Base-by-base conservation (phyloP, 2,113 vertebrate genomes). In the Epinephelus lanceolatus region DNA sequence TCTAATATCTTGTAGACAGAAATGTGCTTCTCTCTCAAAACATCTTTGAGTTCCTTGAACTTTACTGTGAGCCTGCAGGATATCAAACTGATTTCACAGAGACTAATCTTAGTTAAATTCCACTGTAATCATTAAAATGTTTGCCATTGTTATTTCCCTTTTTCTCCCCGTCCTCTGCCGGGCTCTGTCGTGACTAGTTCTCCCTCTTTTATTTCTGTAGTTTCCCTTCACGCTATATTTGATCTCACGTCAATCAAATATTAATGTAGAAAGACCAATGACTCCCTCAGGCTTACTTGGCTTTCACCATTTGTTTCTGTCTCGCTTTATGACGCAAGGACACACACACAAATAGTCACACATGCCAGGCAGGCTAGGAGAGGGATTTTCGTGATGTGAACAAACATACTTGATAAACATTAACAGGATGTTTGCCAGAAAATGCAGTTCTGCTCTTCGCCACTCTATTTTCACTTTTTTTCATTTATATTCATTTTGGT, bases 191-290 rank as follows among this genome's bases (percentile, higher is more conserved):
- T 76, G 80, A 76, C 65, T 74, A 42, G 19, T 71, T 81, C 89
- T 71, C 68, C 83, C 73, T 63, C 37, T 83, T 83, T 85, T 65
- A 74, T 86, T 79, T 76, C 72, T 63, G 63, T 78, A 27, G 78
- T 75, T 88, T 81, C 75, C 82, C 61, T 67, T 80, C 55, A 63
- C 33, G 56, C 85, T 87, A 85, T 86, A 90, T 92, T 86, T 91
- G 80, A 87, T 76, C n/a, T 25, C 1, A 1, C 65, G 42, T 90
- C 89, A 89, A 89, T 92, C 83, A 87, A 86, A 90, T 75, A 86
- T 85, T 93, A 30, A 88, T 74, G 69, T 13, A 60, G 67, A 84
- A 84, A 85, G 67, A 71, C 81, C 30, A 42, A 77, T 19, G 68
- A 80, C 66, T 90, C 81, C 85, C 83, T 71, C 27, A 4, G 85